A percentile compares a stretch with the other conserved stretches of the same genome.
Conservation (phyloP, 2,888 invertebrate genomes). For the Idaea aversata region DNA sequence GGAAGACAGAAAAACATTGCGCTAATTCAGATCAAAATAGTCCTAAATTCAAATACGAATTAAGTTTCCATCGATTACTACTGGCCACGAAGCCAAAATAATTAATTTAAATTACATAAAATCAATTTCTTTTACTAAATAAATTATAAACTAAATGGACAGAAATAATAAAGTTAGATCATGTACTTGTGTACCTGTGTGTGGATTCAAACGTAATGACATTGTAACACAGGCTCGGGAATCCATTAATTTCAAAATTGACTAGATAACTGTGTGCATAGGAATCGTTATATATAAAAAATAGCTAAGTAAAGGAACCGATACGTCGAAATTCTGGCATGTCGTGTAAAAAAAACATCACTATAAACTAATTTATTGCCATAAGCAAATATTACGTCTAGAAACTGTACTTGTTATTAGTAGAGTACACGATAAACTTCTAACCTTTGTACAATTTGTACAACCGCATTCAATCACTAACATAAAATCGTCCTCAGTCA, state of each 20-base stretch:
- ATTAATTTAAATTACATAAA: constrained; percentile 45
- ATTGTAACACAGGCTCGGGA: constrained; percentile 62
- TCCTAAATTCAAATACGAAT: constrained; percentile 29
- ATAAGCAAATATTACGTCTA: constrained; percentile 66
- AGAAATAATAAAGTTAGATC: constrained; percentile 51
- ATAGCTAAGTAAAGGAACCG: constrained; percentile 77
- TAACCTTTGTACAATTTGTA: constrained; percentile 75
- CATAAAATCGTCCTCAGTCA: constrained; percentile 61
- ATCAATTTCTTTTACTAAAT: constrained; percentile 62
- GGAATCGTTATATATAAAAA: constrained; percentile 70
- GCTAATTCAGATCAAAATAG: constrained; percentile 68
- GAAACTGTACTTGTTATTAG: constrained; percentile 72
- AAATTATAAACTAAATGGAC: constrained; percentile 71
- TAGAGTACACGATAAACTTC: constrained; percentile 69
- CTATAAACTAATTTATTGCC: constrained; percentile 67
- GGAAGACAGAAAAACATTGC: constrained; percentile 78
- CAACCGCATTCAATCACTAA: constrained; percentile 61
- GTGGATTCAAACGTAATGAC: constrained; percentile 56
- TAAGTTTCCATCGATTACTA: constrained; percentile 25
- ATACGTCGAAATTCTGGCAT: constrained; percentile 74
- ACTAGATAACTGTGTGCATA: constrained; percentile 80
- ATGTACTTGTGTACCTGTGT: constrained; percentile 68
- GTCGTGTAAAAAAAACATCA: constrained; percentile 59
- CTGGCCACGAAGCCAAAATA: constrained; percentile 64
- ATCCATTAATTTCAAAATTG: constrained; percentile 78